These are phyloP conservation scores for Galeopsomyia nigrocyanea DNA, from an alignment of 2,888 invertebrate species.

Conservation along the genomic window DNA sequence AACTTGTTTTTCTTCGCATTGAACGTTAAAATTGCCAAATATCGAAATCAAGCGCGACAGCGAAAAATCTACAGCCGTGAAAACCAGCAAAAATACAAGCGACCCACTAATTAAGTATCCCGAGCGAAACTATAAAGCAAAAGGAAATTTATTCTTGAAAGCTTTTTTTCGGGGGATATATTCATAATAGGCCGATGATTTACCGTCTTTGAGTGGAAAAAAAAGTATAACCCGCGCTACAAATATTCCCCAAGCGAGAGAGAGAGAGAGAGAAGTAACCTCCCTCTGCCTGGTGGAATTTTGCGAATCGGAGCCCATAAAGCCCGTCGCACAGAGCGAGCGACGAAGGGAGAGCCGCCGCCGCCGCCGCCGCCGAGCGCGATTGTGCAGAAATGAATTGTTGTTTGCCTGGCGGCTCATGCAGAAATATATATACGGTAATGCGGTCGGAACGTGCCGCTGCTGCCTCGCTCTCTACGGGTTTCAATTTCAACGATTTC, in stretches of 20 bases:
- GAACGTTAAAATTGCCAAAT: conserved; percentile 2
- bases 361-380: not conserved
- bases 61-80: conserved; percentile 10
- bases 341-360: not conserved
- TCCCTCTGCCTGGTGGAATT: conserved; percentile 21
- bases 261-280: not conserved
- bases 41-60: not conserved
- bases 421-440: conserved; percentile 33
- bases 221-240: conserved; percentile 6
- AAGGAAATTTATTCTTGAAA: conserved; percentile 22
- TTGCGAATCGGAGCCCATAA: conserved; percentile 15
- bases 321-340: not conserved
- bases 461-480: not conserved
- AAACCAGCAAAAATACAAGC: conserved; percentile 4
- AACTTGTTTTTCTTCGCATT: too few relatives aligned
- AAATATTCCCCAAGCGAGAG: too few relatives aligned
- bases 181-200: conserved; percentile 28
- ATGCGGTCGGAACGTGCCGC: conserved; percentile 28
- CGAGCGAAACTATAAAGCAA: conserved; percentile 5
- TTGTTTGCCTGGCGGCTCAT: conserved; percentile 23
- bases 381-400: conserved; percentile 41
- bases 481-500: conserved; percentile 45
- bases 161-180: conserved; percentile 1
- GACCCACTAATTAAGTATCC: conserved; percentile 21
- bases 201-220: not conserved